Base-by-base conservation (phyloP, 1,140 invertebrate genomes). In the Drosophila baimaii region DNA sequence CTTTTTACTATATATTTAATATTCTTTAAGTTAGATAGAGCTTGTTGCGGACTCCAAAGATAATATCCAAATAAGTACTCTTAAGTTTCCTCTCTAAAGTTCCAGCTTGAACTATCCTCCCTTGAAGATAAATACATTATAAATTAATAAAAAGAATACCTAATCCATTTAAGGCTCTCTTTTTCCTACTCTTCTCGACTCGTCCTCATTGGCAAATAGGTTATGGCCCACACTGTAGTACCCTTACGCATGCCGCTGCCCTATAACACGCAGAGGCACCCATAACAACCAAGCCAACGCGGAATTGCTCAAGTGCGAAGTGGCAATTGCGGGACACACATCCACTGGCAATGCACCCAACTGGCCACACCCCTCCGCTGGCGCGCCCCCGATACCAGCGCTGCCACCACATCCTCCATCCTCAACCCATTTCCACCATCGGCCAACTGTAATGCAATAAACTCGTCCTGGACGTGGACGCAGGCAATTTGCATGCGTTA, bases 401-500 rank as follows among this genome's bases (percentile, higher is more conserved):
- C n/a, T n/a, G 1, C 15, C 29, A 52, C 19, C 2, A 7, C 29
- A 21, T 15, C 8, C 19, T n/a, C 13, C 29, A 21, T 15, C 8
- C 19, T n/a, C 29, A 33, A 52, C 29, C 51, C 51, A 52, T 21
- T 52, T 43, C 64, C 41, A 19, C 31, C 33, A 13, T 29, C 46
- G 23, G 27, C 44, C 46, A 56, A 41, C 58, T 58, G 68, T 73
- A 89, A 89, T 89, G 84, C 84, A 75, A 89, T 89, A 89, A 89
- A 81, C 65, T 74, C 77, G 69, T 54, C 33, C 83, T 49, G 59
- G 68, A 72, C 69, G 72, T 65, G 58, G 61, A 89, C 77, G 47
- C 77, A 59, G 80, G 80, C 84, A 89, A 89, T 89, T 89, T 89
- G 84, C 84, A 89, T 89, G 84, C 84, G 84, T 89, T 89, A 89